Evolutionary conservation across 2,888 invertebrate genomes (phyloP).

Genomic region (Agrotis exclamationis): DNA sequence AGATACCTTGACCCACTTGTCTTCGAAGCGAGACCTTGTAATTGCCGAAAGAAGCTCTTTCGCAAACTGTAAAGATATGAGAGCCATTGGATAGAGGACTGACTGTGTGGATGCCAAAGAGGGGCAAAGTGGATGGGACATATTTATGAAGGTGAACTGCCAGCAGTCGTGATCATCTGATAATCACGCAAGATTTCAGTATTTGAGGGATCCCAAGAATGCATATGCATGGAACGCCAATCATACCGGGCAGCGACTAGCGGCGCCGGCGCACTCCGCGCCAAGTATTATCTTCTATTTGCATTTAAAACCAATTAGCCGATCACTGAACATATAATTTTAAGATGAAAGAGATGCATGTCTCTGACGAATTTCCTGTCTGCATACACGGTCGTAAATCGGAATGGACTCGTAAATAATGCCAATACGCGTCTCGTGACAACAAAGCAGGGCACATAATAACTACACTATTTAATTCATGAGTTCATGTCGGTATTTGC

Average conservation of each 20-base stretch:
- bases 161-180: constrained; percentile 23
- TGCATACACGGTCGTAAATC: constrained; percentile 35
- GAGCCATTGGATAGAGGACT: constrained; percentile 11
- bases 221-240: constrained; percentile 40
- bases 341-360: constrained; percentile 36
- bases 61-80: constrained; percentile 39
- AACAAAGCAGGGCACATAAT: constrained; percentile 36
- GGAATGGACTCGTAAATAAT: constrained; percentile 44
- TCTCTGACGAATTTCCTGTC: constrained; percentile 23
- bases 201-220: constrained; percentile 29
- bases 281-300: constrained; percentile 39
- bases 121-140: constrained; percentile 6
- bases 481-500: constrained; percentile 50
- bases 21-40: constrained; percentile 42
- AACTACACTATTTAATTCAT: constrained; percentile 62
- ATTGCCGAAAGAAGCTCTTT: constrained; percentile 48
- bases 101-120: constrained; percentile 34
- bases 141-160: constrained; percentile 34
- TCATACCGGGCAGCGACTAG: not conserved
- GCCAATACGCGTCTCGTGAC: constrained; percentile 53
- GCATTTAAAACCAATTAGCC: constrained; percentile 46
- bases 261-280: constrained; percentile 34
- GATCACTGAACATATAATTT: constrained; percentile 14
- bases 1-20: constrained; percentile 52
- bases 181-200: constrained; percentile 11